Percentiles rank a stretch among this genome's conserved stretches.
These are phyloP conservation scores for Tonatia bakeri DNA, from an alignment of 2,113 vertebrate genomes.

Conservation along the genomic window DNA sequence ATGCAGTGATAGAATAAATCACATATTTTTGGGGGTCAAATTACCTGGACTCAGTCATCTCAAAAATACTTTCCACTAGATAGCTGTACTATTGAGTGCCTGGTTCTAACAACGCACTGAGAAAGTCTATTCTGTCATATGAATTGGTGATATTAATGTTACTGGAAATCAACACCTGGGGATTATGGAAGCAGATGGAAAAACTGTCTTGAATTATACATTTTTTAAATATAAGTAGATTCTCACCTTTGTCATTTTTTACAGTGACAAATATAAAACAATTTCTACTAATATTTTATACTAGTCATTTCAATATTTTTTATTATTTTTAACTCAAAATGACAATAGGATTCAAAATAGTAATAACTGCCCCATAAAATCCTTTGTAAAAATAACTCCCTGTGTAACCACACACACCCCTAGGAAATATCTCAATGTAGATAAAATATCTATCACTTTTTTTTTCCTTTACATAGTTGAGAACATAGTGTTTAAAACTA, in stretches of 20 bases:
- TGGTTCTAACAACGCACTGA: constrained; percentile 66
- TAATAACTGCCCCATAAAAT: background rate
- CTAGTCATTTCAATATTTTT: constrained; percentile 60
- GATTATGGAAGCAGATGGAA: constrained; percentile 72
- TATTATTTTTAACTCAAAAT: constrained; percentile 50
- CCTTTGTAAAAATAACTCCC: background rate
- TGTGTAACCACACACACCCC: rapidly evolving
- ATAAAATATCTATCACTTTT: background rate
- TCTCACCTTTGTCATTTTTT: constrained; percentile 44
- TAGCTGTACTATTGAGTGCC: constrained; percentile 53
- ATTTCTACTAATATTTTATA: constrained; percentile 67
- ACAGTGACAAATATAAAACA: constrained; percentile 69
- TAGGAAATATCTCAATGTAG: background rate
- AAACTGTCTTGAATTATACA: constrained; percentile 61
- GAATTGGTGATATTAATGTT: constrained; percentile 64
- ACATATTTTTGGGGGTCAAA: constrained; percentile 72
- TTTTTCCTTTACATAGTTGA: background rate
- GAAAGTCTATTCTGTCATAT: constrained; percentile 74
- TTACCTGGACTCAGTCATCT: constrained; percentile 67
- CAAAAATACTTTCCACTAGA: constrained; percentile 75
- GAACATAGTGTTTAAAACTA: background rate
- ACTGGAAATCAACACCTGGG: constrained; percentile 65
- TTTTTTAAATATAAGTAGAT: constrained; percentile 71
- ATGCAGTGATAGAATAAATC: constrained; percentile 76
- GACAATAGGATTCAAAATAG: background rate